Evolutionary conservation across 2,888 invertebrate species (phyloP), one percentile per base, ranked within the genome.

Genomic region (Caenorhabditis macrosperma): DNA sequence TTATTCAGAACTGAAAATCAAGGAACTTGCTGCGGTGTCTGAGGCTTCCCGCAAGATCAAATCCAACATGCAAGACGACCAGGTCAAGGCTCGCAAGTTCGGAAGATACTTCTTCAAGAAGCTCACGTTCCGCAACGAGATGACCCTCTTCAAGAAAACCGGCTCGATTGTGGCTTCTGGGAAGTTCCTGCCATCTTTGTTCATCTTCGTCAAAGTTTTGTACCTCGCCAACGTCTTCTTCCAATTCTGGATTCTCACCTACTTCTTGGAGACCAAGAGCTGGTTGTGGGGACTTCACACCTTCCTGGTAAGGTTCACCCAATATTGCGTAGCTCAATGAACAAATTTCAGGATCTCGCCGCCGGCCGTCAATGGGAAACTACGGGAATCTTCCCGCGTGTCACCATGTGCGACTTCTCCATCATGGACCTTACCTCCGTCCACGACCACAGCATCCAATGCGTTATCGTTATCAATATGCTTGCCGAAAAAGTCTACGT

Each of bases 371-470:
- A 82, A 55, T 86, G 86, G 86, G 78, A 82, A 24, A 82, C 85
- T 24, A 86, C 83, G 9, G 86, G 86, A 54, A 76, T 85, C 44
- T 86, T 86, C 81, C 86, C 86, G 5, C 69, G 86, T 17, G 86
- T 86, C 30, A 86, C 86, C 17, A 83, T 86, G 81, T 86, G 86
- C 68, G 86, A 85, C 44, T 86, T 86, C 35, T 68, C 59, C 0
- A 77, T 77, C 12, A 63, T 66, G 80, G 44, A 71, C 20, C 52
- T 61, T 2, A 67, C 61, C 7, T 35, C 61, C n/a, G 52, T 89
- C 57, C 89, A 89, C 64, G 84, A 89, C 24, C 89, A 89, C 86
- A 90, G 88, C 10, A 89, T 89, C 17, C 89, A 89, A 71, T 89
- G 89, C 52, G 89, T 89, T 1, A 81, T 85, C 22, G 83, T 86